These are phyloP conservation scores for Sepiola atlantica DNA, from an alignment of 2,888 invertebrate genomes.

Conservation along the genomic window DNA sequence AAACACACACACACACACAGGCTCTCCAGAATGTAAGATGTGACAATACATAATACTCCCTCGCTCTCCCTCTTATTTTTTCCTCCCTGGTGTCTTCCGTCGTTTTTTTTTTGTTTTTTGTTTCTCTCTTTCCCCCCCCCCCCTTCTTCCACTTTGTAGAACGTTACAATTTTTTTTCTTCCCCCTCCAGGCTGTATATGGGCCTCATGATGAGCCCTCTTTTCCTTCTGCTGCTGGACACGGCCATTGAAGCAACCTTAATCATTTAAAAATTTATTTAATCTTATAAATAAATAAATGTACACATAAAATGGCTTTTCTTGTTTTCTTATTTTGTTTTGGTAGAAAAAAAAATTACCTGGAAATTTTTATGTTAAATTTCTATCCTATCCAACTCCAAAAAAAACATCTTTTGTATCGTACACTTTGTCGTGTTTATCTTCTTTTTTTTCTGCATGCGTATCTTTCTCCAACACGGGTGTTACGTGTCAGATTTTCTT, in stretches of 20 bases:
- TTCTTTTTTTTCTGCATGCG: neutral
- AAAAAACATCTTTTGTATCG: too few species aligned
- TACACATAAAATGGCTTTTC: slow-evolving; percentile 11
- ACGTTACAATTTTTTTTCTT: neutral
- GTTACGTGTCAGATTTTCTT: neutral
- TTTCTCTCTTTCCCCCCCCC: too few species aligned
- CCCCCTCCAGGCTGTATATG: neutral
- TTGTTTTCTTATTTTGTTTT: neutral
- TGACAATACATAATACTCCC: neutral
- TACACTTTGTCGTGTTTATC: too few species aligned
- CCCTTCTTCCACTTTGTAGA: neutral
- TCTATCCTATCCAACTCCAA: neutral
- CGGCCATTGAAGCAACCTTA: slow-evolving; percentile 5
- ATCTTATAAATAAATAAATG: slow-evolving; percentile 32
- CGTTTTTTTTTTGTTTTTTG: neutral
- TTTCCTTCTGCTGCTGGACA: slow-evolving; percentile 15
- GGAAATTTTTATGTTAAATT: neutral
- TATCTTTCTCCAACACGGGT: neutral
- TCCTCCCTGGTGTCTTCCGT: neutral
- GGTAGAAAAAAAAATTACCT: too few species aligned
- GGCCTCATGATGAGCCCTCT: neutral
- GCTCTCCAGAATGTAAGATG: slow-evolving; percentile 32
- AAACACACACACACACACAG: neutral
- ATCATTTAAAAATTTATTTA: slow-evolving; percentile 24
- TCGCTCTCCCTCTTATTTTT: neutral